Evolutionary conservation across 2,797 vertebrate species (phyloP), one percentile per base, ranked within the genome.

Genomic region (Amblyraja radiata): DNA sequence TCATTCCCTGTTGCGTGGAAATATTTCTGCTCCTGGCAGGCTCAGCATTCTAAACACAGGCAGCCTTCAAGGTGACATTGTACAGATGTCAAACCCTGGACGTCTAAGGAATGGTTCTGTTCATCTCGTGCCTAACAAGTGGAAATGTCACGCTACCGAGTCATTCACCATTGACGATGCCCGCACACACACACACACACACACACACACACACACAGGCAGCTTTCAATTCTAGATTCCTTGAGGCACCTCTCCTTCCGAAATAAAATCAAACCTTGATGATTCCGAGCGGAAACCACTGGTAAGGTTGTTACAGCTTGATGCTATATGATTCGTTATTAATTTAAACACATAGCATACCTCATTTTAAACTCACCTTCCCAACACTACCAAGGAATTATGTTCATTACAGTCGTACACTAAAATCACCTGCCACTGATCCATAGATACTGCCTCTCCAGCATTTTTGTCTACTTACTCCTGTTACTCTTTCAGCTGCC

Each of bases 241-340:
- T 88, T 88, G n/a, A 88, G 61, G 84, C 16, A 36, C 9, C 0
- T 18, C 14, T 39, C 32, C 78, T 88, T 32, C 28, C 16, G 13
- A 92, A 54, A 71, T 92, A 16, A 73, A 74, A 76, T 58, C 32
- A 91, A 74, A 74, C 54, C 32, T 68, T 2, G n/a, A 71, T 32
- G 86, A 14, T 18, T 73, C 6, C 5, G 3, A 46, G 68, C 71
- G 54, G 46, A 54, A 74, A 73, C 74, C 36, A 54, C 23, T 74
- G 36, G 32, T 74, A 91, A 25, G 39, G 9, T 74, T 74, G 36
- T 68, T 88, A 2, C 81, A 84, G 81, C 25, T 84, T 14, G 54
- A 68, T 88, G 7, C 84, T 21, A 88, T 88, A 36, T 68, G 36
- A 46, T 91, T 46, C 25, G 39, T 91, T 91, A 91, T 74, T 91